Evolutionary conservation across 2,113 vertebrate genomes (phyloP).

Genomic region (Lates calcarifer): DNA sequence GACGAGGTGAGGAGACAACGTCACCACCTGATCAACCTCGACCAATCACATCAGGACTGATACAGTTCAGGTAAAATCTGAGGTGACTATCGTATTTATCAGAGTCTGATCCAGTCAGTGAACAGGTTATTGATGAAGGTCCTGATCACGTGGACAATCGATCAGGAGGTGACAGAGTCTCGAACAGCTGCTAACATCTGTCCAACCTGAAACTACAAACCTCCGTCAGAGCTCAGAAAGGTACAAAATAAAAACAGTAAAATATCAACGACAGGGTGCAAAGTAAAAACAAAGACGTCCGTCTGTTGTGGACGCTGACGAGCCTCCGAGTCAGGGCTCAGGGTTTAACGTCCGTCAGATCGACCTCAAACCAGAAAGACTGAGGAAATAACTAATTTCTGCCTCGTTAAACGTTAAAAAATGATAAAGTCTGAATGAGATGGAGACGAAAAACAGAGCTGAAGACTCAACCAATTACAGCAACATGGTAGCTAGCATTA

Average conservation of each 20-base stretch:
- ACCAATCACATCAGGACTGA: constrained; percentile 26
- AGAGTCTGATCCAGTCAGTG: too few species aligned
- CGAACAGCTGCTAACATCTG: neutral
- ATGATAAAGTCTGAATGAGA: constrained; percentile 10
- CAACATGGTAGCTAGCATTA: neutral
- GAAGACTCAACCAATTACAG: neutral
- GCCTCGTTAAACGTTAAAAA: neutral
- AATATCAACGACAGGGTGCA: neutral
- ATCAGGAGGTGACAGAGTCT: neutral
- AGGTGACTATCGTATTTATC: neutral
- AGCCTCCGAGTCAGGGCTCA: neutral
- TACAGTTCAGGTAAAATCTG: neutral
- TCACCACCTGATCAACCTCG: neutral
- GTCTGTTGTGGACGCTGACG: neutral
- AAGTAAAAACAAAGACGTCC: neutral
- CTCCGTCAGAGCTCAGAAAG: neutral
- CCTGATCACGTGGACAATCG: neutral
- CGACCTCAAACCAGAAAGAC: neutral
- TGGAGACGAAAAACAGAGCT: constrained; percentile 23
- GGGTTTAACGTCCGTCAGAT: neutral
- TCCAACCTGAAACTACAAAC: neutral
- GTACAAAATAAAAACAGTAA: neutral
- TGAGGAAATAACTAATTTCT: neutral
- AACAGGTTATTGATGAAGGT: neutral
- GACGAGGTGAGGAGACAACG: neutral